phyloP scores from a whole-genome alignment of 2,888 invertebrate species.

The Theretra japonica region DNA sequence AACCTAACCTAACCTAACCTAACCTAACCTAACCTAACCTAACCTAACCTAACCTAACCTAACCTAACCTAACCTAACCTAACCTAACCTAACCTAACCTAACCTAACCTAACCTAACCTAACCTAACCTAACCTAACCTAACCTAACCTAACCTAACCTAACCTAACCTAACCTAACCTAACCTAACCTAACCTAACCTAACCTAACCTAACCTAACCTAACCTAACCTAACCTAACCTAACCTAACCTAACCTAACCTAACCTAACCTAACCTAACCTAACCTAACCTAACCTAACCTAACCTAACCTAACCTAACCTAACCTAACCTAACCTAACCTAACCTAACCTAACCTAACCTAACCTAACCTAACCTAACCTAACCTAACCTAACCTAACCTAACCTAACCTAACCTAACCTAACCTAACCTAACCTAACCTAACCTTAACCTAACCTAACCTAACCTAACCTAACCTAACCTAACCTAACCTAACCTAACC shows the following conservation, averaged over 20 bases:
- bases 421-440: conserved; percentile 28
- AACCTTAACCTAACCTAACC: conserved; percentile 11
- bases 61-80: conserved; percentile 6
- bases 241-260: conserved; percentile 8
- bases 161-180: conserved; percentile 27
- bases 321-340: conserved; percentile 29
- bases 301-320: conserved; percentile 30
- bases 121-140: not conserved
- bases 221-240: not conserved
- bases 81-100: conserved; percentile 19
- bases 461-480: conserved; percentile 11
- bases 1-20: conserved; percentile 32
- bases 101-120: not conserved
- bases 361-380: conserved; percentile 39
- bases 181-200: conserved; percentile 14
- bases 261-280: conserved; percentile 8
- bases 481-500: conserved; percentile 30
- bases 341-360: conserved; percentile 36
- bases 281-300: conserved; percentile 27
- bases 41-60: conserved; percentile 30
- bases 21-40: conserved; percentile 32
- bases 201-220: not conserved
- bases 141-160: not conserved
- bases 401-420: conserved; percentile 37
- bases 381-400: conserved; percentile 32